These are phyloP conservation scores for Labrus mixtus DNA, from an alignment of 2,113 vertebrate species.

Conservation along the genomic window DNA sequence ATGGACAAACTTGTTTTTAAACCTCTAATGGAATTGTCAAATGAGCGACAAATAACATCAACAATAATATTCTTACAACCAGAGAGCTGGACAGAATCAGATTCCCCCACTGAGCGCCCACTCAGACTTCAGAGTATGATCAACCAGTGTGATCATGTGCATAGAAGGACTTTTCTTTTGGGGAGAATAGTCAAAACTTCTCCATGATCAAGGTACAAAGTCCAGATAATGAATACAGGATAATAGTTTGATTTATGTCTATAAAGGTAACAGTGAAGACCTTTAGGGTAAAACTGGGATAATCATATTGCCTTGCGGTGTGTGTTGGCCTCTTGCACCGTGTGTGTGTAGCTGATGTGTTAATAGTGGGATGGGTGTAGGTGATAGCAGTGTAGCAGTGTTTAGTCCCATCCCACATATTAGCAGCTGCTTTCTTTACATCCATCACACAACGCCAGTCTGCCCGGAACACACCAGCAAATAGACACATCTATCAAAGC, in stretches of 20 bases:
- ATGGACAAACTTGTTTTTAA: too few relatives aligned
- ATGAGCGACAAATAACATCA: too few relatives aligned
- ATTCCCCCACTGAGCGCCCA: too few relatives aligned
- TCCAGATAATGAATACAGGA: too few relatives aligned
- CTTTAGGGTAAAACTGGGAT: not conserved
- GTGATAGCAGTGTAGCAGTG: conserved; percentile 71
- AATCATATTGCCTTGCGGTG: conserved; percentile 5
- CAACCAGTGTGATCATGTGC: too few relatives aligned
- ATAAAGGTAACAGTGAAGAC: not conserved
- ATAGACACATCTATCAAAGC: conserved; percentile 78
- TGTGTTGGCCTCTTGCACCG: conserved; percentile 52
- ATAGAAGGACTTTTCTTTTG: too few relatives aligned
- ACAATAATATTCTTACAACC: too few relatives aligned
- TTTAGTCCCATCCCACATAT: conserved; percentile 75
- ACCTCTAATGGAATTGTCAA: too few relatives aligned
- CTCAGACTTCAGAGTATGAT: too few relatives aligned
- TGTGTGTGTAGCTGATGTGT: conserved; percentile 63
- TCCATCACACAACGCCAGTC: conserved; percentile 70
- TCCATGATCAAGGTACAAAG: too few relatives aligned
- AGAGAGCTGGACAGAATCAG: too few relatives aligned
- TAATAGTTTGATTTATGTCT: not conserved
- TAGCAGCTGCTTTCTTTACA: conserved; percentile 72
- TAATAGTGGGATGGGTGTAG: conserved; percentile 73
- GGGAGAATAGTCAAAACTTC: too few relatives aligned
- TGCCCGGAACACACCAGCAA: conserved; percentile 68